These are phyloP conservation scores for Drosophila atripex DNA, from an alignment of 2,888 invertebrate genomes.

Conservation along the genomic window DNA sequence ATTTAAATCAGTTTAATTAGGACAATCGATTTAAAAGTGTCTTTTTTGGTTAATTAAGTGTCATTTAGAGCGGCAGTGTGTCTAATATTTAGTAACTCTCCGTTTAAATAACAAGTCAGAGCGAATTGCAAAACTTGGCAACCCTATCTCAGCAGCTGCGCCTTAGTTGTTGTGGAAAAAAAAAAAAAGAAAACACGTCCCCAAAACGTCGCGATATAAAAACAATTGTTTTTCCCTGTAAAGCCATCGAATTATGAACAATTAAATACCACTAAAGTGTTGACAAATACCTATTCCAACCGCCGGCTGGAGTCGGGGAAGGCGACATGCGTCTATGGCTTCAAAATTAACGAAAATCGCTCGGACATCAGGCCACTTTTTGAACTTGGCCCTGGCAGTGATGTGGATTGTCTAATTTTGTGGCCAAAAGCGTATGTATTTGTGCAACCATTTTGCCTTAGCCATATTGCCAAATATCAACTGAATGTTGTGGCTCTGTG, in stretches of 20 bases:
- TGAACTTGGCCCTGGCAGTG: conserved; percentile 70
- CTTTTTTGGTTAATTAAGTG: neutral
- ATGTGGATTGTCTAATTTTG: conserved; percentile 36
- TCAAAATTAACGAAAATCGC: conserved; percentile 11
- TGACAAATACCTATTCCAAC: conserved; percentile 18
- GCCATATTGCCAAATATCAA: conserved; percentile 6
- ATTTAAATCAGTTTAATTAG: conserved; percentile 8
- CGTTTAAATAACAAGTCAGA: neutral
- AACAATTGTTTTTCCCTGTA: conserved; percentile 55
- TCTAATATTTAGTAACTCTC: conserved; percentile 6
- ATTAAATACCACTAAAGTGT: conserved; percentile 36
- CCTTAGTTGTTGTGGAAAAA: conserved; percentile 51
- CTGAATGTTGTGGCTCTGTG: conserved; percentile 1
- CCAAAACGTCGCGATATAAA: conserved; percentile 40
- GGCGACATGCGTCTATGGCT: conserved; percentile 28
- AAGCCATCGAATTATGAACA: conserved; percentile 48
- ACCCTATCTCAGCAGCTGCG: conserved; percentile 62
- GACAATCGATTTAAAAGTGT: neutral
- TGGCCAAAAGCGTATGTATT: conserved; percentile 27
- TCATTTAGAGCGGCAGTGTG: neutral
- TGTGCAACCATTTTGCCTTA: conserved; percentile 4
- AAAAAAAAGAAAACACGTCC: conserved; percentile 58
- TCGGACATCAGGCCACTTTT: conserved; percentile 47
- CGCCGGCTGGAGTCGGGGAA: conserved; percentile 8
- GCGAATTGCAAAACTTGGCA: conserved; percentile 36